phyloP scores from a whole-genome alignment of 1,140 invertebrate species.

The Caerostris darwini region DNA sequence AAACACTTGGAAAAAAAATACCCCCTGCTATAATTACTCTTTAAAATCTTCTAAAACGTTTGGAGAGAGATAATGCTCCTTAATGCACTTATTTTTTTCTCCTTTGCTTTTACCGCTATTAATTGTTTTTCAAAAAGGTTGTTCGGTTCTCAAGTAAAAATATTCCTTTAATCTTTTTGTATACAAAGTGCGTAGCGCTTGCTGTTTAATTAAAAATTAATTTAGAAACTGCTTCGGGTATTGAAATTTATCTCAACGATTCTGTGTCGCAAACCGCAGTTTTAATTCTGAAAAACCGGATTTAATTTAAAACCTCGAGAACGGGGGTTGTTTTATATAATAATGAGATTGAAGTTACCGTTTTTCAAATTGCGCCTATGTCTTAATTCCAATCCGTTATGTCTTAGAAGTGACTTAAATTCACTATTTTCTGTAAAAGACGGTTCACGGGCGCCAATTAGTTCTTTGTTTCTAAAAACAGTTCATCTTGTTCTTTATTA shows the following conservation, averaged over 20 bases:
- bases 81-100: conserved; percentile 73
- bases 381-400: conserved; percentile 17
- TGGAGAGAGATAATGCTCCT: conserved; percentile 72
- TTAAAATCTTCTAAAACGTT: conserved; percentile 76
- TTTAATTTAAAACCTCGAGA: conserved; percentile 74
- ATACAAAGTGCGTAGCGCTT: conserved; percentile 72
- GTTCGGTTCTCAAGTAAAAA: conserved; percentile 68
- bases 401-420: neutral
- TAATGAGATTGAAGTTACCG: conserved; percentile 49
- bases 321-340: conserved; percentile 37
- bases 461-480: conserved; percentile 22
- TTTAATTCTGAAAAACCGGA: conserved; percentile 73
- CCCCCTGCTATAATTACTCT: conserved; percentile 74
- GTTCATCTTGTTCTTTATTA: conserved; percentile 11
- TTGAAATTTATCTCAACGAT: conserved; percentile 77
- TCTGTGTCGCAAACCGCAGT: conserved; percentile 63
- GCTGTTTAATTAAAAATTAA: conserved; percentile 78
- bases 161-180: conserved; percentile 77
- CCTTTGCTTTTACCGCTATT: conserved; percentile 69
- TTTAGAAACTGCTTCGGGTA: conserved; percentile 72
- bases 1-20: conserved; percentile 61
- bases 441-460: neutral
- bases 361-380: neutral
- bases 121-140: conserved; percentile 76
- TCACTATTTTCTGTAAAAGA: neutral